Conservation (phyloP, 1,140 invertebrate genomes). For the Diplogasteroides magnus region DNA sequence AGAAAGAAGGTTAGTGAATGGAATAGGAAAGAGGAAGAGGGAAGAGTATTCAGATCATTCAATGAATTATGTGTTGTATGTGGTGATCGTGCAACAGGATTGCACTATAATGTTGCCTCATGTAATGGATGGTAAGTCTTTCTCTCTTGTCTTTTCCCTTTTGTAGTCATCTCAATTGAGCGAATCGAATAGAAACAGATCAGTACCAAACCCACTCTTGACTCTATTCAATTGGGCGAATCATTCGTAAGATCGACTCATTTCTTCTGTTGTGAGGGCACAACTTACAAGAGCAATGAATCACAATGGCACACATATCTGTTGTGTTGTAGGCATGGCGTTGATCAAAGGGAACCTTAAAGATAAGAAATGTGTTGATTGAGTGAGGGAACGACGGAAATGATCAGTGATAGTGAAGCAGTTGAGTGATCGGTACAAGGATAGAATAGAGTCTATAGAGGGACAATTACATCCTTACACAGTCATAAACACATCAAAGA, state of each 20-base stretch:
- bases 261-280: too few relatives aligned
- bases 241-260: too few relatives aligned
- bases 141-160: neutral
- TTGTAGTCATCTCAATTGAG: neutral
- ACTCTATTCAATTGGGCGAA: too few relatives aligned
- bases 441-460: neutral
- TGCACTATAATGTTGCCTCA: neutral
- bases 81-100: neutral
- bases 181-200: neutral
- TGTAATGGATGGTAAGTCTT: neutral
- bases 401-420: neutral
- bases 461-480: neutral
- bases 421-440: neutral
- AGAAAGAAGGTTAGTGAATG: too few relatives aligned
- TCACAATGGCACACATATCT: neutral
- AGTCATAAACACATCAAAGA: neutral
- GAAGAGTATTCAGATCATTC: neutral
- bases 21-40: neutral
- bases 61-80: neutral
- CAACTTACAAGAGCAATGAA: neutral
- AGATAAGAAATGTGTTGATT: too few relatives aligned
- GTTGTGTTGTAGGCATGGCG: neutral
- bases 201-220: neutral
- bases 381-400: too few relatives aligned
- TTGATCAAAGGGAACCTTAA: too few relatives aligned